These are phyloP conservation scores for Silvanus unidentatus DNA, from an alignment of 2,888 invertebrate genomes.

Conservation along the genomic window DNA sequence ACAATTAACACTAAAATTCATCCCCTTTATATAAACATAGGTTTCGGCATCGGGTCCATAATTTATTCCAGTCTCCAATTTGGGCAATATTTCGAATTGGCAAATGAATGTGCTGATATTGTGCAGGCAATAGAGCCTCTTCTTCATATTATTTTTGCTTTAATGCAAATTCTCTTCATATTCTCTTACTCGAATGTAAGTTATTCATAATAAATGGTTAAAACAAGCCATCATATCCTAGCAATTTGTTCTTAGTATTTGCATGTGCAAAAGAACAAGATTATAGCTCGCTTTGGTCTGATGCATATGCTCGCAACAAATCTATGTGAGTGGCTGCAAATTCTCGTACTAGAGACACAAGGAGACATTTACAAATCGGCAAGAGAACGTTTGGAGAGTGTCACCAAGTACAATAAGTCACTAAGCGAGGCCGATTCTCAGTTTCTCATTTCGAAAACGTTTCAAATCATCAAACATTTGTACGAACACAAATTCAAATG, in stretches of 20 bases:
- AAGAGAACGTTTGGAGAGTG: conserved; percentile 18
- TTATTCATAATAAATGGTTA: conserved; percentile 10
- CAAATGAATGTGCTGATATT: conserved; percentile 59
- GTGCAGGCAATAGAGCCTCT: conserved; percentile 59
- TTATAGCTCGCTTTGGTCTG: conserved; percentile 77
- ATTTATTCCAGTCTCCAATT: conserved; percentile 67
- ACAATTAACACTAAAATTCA: too few species aligned
- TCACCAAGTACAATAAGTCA: conserved; percentile 15
- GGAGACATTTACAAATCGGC: conserved; percentile 71
- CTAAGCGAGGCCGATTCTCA: conserved; percentile 18
- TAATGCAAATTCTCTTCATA: conserved; percentile 66
- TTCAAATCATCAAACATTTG: conserved; percentile 22
- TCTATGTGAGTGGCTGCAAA: conserved; percentile 85
- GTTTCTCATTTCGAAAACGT: conserved; percentile 24
- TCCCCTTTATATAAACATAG: too few species aligned
- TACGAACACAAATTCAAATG: conserved; percentile 26
- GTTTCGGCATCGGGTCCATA: conserved; percentile 64
- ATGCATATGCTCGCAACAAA: conserved; percentile 95
- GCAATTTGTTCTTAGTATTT: not conserved
- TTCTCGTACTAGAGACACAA: conserved; percentile 79
- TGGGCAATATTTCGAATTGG: conserved; percentile 63
- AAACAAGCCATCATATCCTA: not conserved
- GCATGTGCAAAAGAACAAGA: conserved; percentile 41
- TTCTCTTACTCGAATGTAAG: conserved; percentile 65
- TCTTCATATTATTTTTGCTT: conserved; percentile 58